Conservation (phyloP, 37 sponge, comb jelly and placozoan species). For the Cladorhizidae sp. region DNA sequence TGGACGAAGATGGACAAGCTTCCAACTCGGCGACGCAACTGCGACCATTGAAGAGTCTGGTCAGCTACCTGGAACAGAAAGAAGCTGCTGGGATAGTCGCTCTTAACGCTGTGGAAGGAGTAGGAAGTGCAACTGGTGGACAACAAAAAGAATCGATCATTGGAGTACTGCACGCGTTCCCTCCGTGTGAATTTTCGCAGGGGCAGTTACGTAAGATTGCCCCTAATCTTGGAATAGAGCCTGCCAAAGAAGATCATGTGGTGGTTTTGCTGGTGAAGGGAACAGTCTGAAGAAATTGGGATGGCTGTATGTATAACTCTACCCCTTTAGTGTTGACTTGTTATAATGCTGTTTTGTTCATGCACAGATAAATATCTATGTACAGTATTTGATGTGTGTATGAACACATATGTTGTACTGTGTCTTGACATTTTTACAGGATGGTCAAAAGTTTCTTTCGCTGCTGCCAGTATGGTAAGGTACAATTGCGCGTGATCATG, state of each 20-base stretch:
- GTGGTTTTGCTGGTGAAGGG: slow-evolving; percentile 91
- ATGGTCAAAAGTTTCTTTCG: too few relatives aligned
- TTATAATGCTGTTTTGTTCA: too few relatives aligned
- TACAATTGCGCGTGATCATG: too few relatives aligned
- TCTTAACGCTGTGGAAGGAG: slow-evolving; percentile 48
- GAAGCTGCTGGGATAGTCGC: slow-evolving; percentile 97
- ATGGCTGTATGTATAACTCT: too few relatives aligned
- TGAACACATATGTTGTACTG: too few relatives aligned
- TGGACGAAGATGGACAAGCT: not conserved
- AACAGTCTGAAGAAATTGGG: slow-evolving; percentile 63
- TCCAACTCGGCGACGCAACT: slow-evolving; percentile 27
- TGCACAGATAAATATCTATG: too few relatives aligned
- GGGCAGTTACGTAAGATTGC: slow-evolving; percentile 75
- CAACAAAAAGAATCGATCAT: slow-evolving; percentile 28
- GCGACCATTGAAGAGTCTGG: slow-evolving; percentile 86
- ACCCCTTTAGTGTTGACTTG: too few relatives aligned
- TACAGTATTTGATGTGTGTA: too few relatives aligned
- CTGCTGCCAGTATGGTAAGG: too few relatives aligned
- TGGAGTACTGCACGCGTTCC: slow-evolving; percentile 94
- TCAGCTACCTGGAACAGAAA: slow-evolving; percentile 90
- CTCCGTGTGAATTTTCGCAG: slow-evolving; percentile 93
- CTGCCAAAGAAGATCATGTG: slow-evolving; percentile 92
- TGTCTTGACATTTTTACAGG: too few relatives aligned
- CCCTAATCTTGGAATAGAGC: slow-evolving; percentile 75
- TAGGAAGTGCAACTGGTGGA: not conserved